Percentiles rank a stretch among this genome's conserved stretches.
Conservation (phyloP, 1,140 invertebrate genomes). For the Littorina saxatilis region DNA sequence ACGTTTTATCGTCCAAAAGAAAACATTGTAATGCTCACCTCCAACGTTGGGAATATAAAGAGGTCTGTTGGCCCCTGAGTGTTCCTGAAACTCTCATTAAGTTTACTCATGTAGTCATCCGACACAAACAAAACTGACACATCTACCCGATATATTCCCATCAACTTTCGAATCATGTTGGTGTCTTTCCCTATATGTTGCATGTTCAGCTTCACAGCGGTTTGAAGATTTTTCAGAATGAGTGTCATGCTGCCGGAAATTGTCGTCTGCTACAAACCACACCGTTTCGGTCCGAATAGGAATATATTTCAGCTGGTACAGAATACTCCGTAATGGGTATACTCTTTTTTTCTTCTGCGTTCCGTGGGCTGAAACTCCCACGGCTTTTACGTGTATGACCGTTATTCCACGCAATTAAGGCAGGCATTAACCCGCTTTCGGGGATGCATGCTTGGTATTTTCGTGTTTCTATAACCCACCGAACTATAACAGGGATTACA, state of each 20-base stretch:
- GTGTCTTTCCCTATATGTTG: slow-evolving; percentile 44
- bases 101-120: slow-evolving; percentile 33
- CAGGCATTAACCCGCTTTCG: too few species aligned
- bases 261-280: slow-evolving; percentile 39
- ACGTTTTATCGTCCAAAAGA: neutral
- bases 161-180: slow-evolving; percentile 37
- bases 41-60: slow-evolving; percentile 54
- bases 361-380: too few species aligned
- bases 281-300: too few species aligned
- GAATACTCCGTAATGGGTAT: too few species aligned
- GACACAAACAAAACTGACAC: slow-evolving; percentile 47
- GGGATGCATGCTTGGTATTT: too few species aligned
- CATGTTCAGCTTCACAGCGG: slow-evolving; percentile 40
- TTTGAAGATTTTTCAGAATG: slow-evolving; percentile 52
- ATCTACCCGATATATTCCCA: slow-evolving; percentile 43
- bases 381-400: too few species aligned
- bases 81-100: slow-evolving; percentile 50
- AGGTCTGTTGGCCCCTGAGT: slow-evolving; percentile 54
- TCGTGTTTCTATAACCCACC: too few species aligned
- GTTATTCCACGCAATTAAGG: too few species aligned
- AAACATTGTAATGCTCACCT: slow-evolving; percentile 41
- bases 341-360: too few species aligned
- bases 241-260: slow-evolving; percentile 43
- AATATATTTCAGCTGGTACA: too few species aligned
- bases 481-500: too few species aligned